These are phyloP conservation scores for Mactra quadrangularis DNA, from an alignment of 1,140 invertebrate genomes.

Conservation along the genomic window DNA sequence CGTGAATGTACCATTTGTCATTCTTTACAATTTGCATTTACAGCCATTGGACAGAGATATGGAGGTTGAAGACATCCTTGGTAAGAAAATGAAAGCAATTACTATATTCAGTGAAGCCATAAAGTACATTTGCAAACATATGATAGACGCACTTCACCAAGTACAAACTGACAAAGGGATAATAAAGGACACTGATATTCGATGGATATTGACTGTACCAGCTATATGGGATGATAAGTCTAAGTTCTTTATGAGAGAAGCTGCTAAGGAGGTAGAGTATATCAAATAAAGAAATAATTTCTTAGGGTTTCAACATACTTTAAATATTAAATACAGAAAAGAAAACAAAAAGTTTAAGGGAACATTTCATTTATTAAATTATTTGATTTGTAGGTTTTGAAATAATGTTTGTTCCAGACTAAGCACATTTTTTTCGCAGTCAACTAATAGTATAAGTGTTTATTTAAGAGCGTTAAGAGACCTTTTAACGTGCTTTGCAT, in stretches of 20 bases:
- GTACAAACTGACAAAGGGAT: neutral
- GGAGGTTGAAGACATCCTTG: slow-evolving; percentile 41
- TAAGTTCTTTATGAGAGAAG: slow-evolving; percentile 26
- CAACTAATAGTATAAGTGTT: too few relatives aligned
- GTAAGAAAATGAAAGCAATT: slow-evolving; percentile 35
- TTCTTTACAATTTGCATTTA: too few relatives aligned
- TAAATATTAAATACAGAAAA: neutral
- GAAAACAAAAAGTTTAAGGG: neutral
- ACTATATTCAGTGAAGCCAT: slow-evolving; percentile 34
- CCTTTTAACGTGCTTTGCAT: too few relatives aligned
- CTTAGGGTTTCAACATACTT: too few relatives aligned
- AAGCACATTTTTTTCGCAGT: too few relatives aligned
- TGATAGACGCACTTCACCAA: slow-evolving; percentile 23
- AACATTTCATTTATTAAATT: neutral
- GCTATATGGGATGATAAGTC: slow-evolving; percentile 48
- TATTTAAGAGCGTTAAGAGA: too few relatives aligned
- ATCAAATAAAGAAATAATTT: too few relatives aligned
- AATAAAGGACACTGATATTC: slow-evolving; percentile 28
- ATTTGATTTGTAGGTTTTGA: neutral
- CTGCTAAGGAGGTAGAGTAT: slow-evolving; percentile 5
- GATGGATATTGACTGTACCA: slow-evolving; percentile 42
- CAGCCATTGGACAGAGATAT: slow-evolving; percentile 47
- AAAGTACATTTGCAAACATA: slow-evolving; percentile 13
- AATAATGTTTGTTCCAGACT: too few relatives aligned
- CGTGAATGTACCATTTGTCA: too few relatives aligned